Evolutionary conservation across 2,113 vertebrate genomes (phyloP).

Genomic region (Willisornis vidua): DNA sequence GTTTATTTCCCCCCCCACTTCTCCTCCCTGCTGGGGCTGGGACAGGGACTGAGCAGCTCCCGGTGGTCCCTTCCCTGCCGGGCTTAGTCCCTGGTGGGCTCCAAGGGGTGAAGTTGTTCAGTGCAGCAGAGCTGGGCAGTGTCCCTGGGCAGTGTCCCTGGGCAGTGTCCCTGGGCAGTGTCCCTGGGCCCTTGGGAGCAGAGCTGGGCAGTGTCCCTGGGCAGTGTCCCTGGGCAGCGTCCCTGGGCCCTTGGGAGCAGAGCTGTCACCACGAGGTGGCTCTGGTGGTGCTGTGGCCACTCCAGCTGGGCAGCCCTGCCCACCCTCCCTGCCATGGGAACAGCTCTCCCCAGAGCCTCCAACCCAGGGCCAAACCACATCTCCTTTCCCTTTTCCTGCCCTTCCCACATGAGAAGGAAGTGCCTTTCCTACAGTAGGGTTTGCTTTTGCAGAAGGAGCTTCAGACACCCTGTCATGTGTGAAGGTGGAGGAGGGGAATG

Average conservation of each 20-base stretch:
- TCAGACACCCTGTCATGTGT: accelerated
- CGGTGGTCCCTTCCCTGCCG: background rate
- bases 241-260: background rate
- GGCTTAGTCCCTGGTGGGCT: accelerated
- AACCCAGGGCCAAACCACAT: accelerated
- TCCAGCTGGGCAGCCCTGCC: accelerated
- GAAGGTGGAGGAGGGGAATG: background rate
- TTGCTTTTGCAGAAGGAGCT: background rate
- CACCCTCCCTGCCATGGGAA: background rate
- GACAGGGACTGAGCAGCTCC: background rate
- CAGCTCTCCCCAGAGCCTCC: background rate
- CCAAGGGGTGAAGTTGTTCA: accelerated
- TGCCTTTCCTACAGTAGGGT: background rate
- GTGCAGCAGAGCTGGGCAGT: too few species aligned
- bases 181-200: too few species aligned
- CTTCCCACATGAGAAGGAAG: accelerated
- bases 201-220: background rate
- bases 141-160: too few species aligned
- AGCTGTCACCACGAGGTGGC: conserved; percentile 63
- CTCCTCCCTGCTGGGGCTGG: too few species aligned
- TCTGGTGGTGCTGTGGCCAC: background rate
- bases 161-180: too few species aligned
- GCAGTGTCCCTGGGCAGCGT: background rate
- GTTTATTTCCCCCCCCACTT: background rate
- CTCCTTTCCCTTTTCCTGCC: background rate